These are phyloP conservation scores for Artemia franciscana DNA, from an alignment of 1,140 invertebrate genomes.

Conservation along the genomic window DNA sequence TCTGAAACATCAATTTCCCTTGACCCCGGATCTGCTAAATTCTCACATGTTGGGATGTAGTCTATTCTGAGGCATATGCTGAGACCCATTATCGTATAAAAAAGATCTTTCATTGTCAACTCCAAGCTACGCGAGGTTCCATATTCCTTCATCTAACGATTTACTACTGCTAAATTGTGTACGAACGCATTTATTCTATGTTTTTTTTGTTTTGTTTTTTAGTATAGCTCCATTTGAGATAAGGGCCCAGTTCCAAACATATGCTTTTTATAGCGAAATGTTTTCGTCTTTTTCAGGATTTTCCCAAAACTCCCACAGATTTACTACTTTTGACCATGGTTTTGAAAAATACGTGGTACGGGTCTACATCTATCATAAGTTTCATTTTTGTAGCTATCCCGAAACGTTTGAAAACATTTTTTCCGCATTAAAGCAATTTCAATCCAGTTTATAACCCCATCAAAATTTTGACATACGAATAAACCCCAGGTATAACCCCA, in stretches of 20 bases:
- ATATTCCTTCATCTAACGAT: neutral
- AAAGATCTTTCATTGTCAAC: neutral
- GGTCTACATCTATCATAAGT: neutral
- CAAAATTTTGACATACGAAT: neutral
- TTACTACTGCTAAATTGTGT: neutral
- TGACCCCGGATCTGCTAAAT: neutral
- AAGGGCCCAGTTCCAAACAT: neutral
- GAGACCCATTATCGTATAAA: neutral
- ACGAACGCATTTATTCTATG: neutral
- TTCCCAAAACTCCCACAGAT: neutral
- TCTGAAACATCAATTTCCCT: neutral
- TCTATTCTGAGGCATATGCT: neutral
- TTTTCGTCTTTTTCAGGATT: neutral
- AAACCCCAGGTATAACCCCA: neutral
- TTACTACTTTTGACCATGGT: neutral
- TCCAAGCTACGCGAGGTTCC: neutral
- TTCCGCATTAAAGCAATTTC: neutral
- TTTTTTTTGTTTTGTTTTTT: too few relatives aligned
- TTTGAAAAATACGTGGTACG: neutral
- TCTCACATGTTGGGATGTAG: neutral
- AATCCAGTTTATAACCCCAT: neutral
- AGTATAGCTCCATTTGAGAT: neutral
- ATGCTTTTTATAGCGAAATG: neutral
- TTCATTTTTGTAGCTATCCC: neutral
- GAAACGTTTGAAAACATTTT: neutral